Evolutionary conservation across 2,113 vertebrate genomes (phyloP).

Genomic region (Aspidoscelis tigris): DNA sequence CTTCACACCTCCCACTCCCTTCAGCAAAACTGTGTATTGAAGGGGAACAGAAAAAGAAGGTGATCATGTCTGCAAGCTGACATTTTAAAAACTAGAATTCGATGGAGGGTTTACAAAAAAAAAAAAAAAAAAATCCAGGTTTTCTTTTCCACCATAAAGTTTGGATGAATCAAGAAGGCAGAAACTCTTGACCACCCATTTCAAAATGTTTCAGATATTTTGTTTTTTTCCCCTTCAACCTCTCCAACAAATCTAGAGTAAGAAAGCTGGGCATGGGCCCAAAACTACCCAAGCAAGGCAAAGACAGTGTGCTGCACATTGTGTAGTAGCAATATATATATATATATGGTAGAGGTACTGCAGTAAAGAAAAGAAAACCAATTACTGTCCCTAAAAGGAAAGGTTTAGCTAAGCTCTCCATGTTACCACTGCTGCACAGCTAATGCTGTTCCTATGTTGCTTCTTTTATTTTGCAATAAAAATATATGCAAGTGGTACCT

Average conservation of each 20-base stretch:
- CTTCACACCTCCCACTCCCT: slow-evolving; percentile 25
- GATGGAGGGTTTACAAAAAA: background rate
- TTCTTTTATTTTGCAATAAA: background rate
- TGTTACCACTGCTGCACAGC: background rate
- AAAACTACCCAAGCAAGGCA: background rate
- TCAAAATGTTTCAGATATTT: background rate
- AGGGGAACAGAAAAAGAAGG: background rate
- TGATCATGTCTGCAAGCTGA: background rate
- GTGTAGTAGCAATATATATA: too few species aligned
- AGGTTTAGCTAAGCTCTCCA: background rate
- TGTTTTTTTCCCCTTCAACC: too few species aligned
- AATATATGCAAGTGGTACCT: background rate
- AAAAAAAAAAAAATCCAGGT: background rate
- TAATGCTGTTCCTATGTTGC: background rate
- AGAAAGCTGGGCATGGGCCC: background rate
- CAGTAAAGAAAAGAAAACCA: background rate
- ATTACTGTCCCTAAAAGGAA: background rate
- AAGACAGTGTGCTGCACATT: background rate
- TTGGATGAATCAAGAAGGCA: background rate
- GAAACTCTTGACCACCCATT: background rate
- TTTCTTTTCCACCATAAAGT: background rate
- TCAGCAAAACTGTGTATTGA: background rate
- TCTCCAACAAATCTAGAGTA: background rate
- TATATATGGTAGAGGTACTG: too few species aligned
- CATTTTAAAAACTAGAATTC: slow-evolving; percentile 4